Evolutionary conservation across 2,113 vertebrate species (phyloP).

Genomic region (Scomber scombrus): DNA sequence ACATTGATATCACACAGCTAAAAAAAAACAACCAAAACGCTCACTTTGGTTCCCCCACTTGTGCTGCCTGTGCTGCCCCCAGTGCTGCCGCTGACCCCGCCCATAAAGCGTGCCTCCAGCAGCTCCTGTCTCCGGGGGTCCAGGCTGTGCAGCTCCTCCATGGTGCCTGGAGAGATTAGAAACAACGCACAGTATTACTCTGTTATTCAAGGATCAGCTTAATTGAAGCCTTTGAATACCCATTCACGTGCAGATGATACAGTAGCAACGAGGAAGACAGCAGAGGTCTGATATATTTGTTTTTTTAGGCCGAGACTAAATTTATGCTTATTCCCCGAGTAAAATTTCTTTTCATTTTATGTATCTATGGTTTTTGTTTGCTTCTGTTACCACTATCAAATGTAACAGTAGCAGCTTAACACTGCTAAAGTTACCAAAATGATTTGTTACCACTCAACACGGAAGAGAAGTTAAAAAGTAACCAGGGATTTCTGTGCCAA

Average conservation of each 20-base stretch:
- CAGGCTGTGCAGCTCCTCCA: conserved; percentile 99
- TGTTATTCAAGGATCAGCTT: conserved; percentile 32
- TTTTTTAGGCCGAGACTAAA: conserved; percentile 15
- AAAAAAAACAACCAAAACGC: conserved; percentile 55
- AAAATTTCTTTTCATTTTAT: conserved; percentile 15
- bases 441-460: background rate
- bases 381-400: background rate
- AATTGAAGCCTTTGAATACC: conserved; percentile 35
- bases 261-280: conserved; percentile 9
- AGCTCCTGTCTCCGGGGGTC: conserved; percentile 98
- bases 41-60: conserved; percentile 97
- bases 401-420: background rate
- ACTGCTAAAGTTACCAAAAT: background rate
- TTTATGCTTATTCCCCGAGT: background rate
- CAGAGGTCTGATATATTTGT: conserved; percentile 21
- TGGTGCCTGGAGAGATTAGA: conserved; percentile 87
- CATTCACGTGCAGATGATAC: conserved; percentile 32
- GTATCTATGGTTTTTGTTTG: conserved; percentile 6
- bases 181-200: conserved; percentile 41
- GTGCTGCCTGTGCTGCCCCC: conserved; percentile 96
- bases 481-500: background rate
- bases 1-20: background rate
- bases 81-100: conserved; percentile 95
- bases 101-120: conserved; percentile 97
- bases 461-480: background rate